These are phyloP conservation scores for Danaus chrysippus DNA, from an alignment of 2,888 invertebrate genomes.

Conservation along the genomic window DNA sequence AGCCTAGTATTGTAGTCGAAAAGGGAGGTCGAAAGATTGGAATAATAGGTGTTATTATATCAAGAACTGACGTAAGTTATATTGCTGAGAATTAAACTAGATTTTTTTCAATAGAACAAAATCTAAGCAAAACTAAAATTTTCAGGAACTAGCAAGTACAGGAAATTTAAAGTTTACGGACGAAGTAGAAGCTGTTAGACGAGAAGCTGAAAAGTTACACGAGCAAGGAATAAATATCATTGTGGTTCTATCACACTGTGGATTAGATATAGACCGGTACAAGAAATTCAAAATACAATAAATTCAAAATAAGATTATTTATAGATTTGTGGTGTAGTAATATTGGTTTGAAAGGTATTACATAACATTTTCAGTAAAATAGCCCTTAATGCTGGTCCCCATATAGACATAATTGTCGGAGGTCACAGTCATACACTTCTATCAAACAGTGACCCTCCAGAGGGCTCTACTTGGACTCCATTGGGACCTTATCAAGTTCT, in stretches of 20 bases:
- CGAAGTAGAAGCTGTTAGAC: slow-evolving; percentile 82
- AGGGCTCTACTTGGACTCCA: slow-evolving; percentile 67
- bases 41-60: slow-evolving; percentile 85
- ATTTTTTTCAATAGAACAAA: background rate
- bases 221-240: slow-evolving; percentile 85
- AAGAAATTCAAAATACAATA: slow-evolving; percentile 32
- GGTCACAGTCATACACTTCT: slow-evolving; percentile 91
- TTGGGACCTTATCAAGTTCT: slow-evolving; percentile 85
- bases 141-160: slow-evolving; percentile 81
- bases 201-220: slow-evolving; percentile 82
- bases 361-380: slow-evolving; percentile 68
- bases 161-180: slow-evolving; percentile 83
- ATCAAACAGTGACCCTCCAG: slow-evolving; percentile 77
- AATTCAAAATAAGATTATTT: background rate
- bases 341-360: background rate
- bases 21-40: slow-evolving; percentile 84
- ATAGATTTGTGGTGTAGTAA: background rate
- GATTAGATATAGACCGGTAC: slow-evolving; percentile 82
- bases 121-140: background rate
- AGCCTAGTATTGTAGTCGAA: slow-evolving; percentile 82
- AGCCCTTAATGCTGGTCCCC: slow-evolving; percentile 82
- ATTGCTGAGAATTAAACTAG: slow-evolving; percentile 10
- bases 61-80: slow-evolving; percentile 58
- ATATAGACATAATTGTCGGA: slow-evolving; percentile 89
- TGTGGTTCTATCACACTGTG: slow-evolving; percentile 90